Evolutionary conservation across 2,797 vertebrate species (phyloP), one percentile per base, ranked within the genome.

Genomic region (Anableps anableps): DNA sequence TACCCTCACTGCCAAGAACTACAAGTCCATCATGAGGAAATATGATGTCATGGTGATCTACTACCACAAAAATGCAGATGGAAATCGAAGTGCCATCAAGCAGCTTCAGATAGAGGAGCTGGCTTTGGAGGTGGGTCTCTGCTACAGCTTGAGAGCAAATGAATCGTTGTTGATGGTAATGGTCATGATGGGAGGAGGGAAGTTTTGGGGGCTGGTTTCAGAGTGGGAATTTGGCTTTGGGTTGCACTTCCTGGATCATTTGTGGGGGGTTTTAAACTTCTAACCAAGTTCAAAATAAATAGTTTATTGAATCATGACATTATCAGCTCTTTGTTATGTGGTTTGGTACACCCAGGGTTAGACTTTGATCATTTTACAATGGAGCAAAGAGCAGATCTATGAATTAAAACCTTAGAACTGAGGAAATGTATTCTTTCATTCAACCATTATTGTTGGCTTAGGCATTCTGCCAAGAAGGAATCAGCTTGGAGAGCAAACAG

Each of bases 31-130:
- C 88, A 97, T 98, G 95, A 97, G 97, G 95, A 96, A 96, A 91
- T 97, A 96, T 13, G 97, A 97, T 4, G 95, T 98, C 78, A 96
- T 98, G 95, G 97, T 97, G 3, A 95, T 98, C 92, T 97, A 97
- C 88, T 97, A 96, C 92, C 97, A 97, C 53, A 95, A 96, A 74
- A 95, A 97, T 13, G 93, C 96, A 0, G 95, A 94, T 2, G 95
- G 96, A 0, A 95, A 94, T 94, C 96, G 95, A 85, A 95, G 89
- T 43, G 96, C 96, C 19, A 94, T 88, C 85, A 97, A 96, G 81
- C 97, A 97, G 90, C 95, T 96, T 60, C 96, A 98, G 91, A 95
- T 97, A 91, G 97, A 98, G 80, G 97, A 98, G 89, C 94, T 97
- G 78, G 95, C 96, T 71, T 83, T 98, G 88, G 97, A 98, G 97